Evolutionary conservation across 2,113 vertebrate genomes (phyloP).

Genomic region (Gobio gobio): DNA sequence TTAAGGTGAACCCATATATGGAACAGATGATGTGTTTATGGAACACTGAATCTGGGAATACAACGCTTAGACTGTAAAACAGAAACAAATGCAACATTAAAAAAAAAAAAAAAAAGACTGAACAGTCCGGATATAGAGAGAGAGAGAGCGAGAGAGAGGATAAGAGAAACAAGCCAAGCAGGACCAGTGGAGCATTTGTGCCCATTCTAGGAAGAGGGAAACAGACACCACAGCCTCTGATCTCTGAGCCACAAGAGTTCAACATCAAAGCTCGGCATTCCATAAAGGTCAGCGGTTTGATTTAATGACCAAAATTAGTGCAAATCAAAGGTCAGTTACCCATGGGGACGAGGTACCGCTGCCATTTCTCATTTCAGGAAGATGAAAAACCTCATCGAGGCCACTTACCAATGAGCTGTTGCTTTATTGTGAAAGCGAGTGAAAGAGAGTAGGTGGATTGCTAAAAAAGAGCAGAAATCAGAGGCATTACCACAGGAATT

Average conservation of each 20-base stretch:
- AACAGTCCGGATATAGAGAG: neutral
- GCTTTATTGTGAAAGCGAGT: neutral
- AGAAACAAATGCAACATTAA: neutral
- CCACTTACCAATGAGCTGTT: neutral
- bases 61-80: neutral
- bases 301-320: slow-evolving; percentile 64
- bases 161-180: slow-evolving; percentile 23
- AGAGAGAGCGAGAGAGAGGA: neutral
- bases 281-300: slow-evolving; percentile 61
- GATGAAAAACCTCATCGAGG: slow-evolving; percentile 29
- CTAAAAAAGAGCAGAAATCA: slow-evolving; percentile 11
- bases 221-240: slow-evolving; percentile 50
- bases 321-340: slow-evolving; percentile 63
- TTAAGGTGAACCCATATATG: neutral
- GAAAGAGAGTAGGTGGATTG: slow-evolving; percentile 18
- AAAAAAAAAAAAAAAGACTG: neutral
- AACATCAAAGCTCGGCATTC: slow-evolving; percentile 63
- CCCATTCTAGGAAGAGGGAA: slow-evolving; percentile 41
- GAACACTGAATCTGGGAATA: slow-evolving; percentile 15
- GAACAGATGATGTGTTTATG: neutral
- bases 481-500: neutral
- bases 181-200: slow-evolving; percentile 23
- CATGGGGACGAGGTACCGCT: slow-evolving; percentile 43
- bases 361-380: slow-evolving; percentile 47
- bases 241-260: slow-evolving; percentile 54